phyloP scores from a whole-genome alignment of 2,113 vertebrate genomes.

The Daboia siamensis region DNA sequence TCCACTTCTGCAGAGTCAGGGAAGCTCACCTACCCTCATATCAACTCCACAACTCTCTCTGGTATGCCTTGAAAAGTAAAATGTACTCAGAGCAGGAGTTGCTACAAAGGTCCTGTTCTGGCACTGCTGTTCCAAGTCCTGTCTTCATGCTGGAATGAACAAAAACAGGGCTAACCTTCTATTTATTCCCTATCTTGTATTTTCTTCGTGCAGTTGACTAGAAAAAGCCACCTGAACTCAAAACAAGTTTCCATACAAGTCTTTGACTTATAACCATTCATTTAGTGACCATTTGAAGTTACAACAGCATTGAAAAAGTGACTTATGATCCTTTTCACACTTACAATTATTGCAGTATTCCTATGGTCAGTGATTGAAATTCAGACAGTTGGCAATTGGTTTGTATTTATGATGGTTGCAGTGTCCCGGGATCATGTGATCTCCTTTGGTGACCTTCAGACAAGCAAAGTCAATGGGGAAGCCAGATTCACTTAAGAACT shows the following conservation, averaged over 20 bases:
- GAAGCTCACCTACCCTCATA: neutral
- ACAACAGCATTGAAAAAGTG: neutral
- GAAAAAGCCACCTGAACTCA: neutral
- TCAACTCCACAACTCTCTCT: neutral
- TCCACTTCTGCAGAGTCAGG: neutral
- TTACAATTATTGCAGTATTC: neutral
- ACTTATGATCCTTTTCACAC: neutral
- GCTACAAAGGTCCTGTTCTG: neutral
- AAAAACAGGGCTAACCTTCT: neutral
- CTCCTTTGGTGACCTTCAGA: neutral
- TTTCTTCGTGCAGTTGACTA: neutral
- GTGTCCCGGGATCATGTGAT: neutral
- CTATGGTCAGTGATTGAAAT: neutral
- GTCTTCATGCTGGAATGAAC: neutral
- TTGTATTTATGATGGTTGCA: neutral
- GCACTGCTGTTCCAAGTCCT: neutral
- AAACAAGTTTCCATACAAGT: neutral
- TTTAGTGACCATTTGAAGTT: neutral
- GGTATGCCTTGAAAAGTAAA: neutral
- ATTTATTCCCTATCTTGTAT: neutral
- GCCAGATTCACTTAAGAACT: too few relatives aligned
- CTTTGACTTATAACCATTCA: neutral
- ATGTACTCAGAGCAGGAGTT: neutral
- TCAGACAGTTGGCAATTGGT: neutral
- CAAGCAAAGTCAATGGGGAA: too few relatives aligned